Base-by-base conservation (phyloP, 2,888 invertebrate genomes). In the Drosophila nigricruria region DNA sequence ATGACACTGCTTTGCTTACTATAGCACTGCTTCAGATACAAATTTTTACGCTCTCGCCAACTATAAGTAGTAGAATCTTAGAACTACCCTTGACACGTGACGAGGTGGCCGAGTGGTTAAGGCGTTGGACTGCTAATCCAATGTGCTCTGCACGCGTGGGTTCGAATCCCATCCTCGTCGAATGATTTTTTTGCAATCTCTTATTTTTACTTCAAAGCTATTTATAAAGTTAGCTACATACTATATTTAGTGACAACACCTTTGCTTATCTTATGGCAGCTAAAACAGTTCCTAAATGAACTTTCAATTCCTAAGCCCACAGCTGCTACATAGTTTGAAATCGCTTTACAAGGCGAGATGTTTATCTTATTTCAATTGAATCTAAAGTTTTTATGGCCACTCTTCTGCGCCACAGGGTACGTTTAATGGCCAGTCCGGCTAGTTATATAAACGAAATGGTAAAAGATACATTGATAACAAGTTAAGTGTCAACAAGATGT, bases 51-150 rank as follows among this genome's bases (percentile, higher is more conserved):
- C 18, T 32, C 2, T 14, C 6, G 12, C 0, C 32, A 25, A 45
- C 47, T 45, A 56, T 52, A 32, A 40, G 9, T 34, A 61, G 0
- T 69, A 34, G 1, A n/a, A 25, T 47, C 18, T 62, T 69, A 59
- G 61, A 16, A 64, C 40, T 42, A 34, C 49, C n/a, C 40, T 95
- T 95, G 95, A 95, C 95, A 96, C 95, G 95, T 95, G 96, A 96
- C 96, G 96, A 96, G 96, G 96, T 96, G 96, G 96, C 96, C 96
- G 96, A 96, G 96, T 95, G 96, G 96, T 96, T 96, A 96, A 96
- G 96, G 96, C 95, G 96, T 95, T 96, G 95, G 96, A 96, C 96
- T 96, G 96, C 96, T 96, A 96, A 96, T 96, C 96, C 95, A 96
- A 96, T 96, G 96, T 95, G 96, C 95, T 96, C 95, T 96, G 95